A percentile compares a stretch with the other conserved stretches of the same genome.
These are phyloP conservation scores for Ceyx margarethae DNA, from an alignment of 2,113 vertebrate genomes.

Conservation along the genomic window DNA sequence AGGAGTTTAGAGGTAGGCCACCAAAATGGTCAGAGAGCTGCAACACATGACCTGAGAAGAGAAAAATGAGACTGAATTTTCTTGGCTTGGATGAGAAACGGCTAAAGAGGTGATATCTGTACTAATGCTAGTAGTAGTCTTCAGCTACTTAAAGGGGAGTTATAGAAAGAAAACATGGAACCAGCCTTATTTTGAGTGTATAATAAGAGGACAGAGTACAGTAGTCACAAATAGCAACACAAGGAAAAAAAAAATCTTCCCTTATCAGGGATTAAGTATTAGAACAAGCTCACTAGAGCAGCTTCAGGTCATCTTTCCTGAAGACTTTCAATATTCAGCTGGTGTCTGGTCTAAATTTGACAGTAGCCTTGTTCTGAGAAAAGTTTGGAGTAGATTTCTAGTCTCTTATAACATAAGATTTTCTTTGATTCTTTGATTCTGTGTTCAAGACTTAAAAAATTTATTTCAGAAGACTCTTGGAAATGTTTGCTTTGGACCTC, in stretches of 20 bases:
- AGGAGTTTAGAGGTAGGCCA: not conserved
- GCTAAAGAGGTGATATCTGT: not conserved
- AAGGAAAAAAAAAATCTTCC: not conserved
- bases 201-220: not conserved
- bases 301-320: not conserved
- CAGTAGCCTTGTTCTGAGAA: not conserved
- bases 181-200: not conserved
- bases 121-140: not conserved
- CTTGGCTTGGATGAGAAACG: not conserved
- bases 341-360: not conserved
- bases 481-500: not conserved
- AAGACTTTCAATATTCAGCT: not conserved
- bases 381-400: not conserved
- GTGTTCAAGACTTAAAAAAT: not conserved
- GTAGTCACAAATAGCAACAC: not conserved
- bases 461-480: not conserved
- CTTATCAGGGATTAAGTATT: not conserved
- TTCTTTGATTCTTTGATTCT: not conserved
- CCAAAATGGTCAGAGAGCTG: not conserved
- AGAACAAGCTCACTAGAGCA: not conserved
- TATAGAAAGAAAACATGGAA: not conserved
- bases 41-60: not conserved
- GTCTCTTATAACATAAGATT: not conserved
- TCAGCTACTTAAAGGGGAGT: not conserved
- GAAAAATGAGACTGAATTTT: not conserved